Evolutionary conservation across 2,797 vertebrate genomes (phyloP).

Genomic region (Diceros bicornis): DNA sequence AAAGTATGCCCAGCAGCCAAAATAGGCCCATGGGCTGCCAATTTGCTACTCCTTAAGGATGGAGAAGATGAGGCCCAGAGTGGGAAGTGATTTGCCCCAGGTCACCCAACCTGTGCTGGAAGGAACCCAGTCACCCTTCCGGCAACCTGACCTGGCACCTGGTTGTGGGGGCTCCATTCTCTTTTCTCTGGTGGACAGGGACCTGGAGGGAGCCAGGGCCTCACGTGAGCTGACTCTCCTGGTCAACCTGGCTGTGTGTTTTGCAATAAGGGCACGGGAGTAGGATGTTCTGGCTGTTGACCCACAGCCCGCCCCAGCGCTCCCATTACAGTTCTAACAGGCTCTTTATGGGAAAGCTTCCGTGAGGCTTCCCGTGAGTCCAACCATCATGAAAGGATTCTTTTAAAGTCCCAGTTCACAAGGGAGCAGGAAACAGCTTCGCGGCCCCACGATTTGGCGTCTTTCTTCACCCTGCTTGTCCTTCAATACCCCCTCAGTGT

Average conservation of each 20-base stretch:
- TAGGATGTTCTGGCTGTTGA: background rate
- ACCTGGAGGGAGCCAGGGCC: background rate
- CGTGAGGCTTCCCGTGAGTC: background rate
- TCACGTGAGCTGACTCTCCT: rapidly evolving
- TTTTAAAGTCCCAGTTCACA: background rate
- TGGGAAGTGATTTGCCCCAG: background rate
- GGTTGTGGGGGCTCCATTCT: background rate
- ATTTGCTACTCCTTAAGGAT: background rate
- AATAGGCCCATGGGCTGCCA: background rate
- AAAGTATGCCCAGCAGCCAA: background rate
- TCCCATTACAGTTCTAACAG: background rate
- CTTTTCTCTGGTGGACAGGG: background rate
- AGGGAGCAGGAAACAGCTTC: background rate
- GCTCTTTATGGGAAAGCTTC: background rate
- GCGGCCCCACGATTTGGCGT: rapidly evolving
- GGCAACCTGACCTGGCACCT: background rate
- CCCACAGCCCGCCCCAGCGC: rapidly evolving
- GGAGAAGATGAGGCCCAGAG: background rate
- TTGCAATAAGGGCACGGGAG: rapidly evolving
- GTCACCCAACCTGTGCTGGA: background rate
- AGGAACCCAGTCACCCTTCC: background rate
- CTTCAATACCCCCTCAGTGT: too few relatives aligned
- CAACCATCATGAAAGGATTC: background rate
- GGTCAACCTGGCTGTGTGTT: background rate
- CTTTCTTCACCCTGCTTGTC: background rate